Conservation (phyloP, 2,113 vertebrate species). For the Psittacus erithacus region DNA sequence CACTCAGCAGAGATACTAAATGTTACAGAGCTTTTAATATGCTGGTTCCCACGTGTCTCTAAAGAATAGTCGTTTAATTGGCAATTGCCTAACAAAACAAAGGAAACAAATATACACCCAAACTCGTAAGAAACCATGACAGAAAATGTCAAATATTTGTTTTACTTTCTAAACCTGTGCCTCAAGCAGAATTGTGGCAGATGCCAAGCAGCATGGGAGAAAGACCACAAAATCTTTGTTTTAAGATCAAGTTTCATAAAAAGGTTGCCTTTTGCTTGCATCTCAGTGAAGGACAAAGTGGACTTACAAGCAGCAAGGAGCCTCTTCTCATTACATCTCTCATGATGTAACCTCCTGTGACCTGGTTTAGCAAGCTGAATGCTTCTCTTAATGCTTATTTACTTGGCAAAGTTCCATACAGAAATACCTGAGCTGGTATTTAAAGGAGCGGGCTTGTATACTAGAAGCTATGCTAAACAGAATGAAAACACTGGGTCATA, state of each 20-base stretch:
- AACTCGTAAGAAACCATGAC: background rate
- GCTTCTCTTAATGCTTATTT: background rate
- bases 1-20: constrained; percentile 18
- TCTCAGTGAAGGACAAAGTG: background rate
- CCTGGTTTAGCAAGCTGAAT: background rate
- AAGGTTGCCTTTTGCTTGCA: background rate
- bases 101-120: background rate
- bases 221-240: background rate
- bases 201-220: background rate
- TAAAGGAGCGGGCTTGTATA: background rate
- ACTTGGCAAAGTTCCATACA: background rate
- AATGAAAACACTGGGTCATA: background rate
- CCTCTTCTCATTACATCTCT: background rate
- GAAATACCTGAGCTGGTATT: background rate
- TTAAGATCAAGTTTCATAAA: background rate
- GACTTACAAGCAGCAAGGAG: background rate
- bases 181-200: background rate
- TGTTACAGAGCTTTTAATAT: constrained; percentile 14
- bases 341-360: background rate
- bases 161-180: background rate
- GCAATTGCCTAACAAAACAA: constrained; percentile 23
- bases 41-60: background rate
- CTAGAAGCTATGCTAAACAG: background rate
- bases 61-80: background rate
- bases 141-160: background rate